Conservation (phyloP, 2,888 invertebrate genomes). For the Ceriagrion tenellum region DNA sequence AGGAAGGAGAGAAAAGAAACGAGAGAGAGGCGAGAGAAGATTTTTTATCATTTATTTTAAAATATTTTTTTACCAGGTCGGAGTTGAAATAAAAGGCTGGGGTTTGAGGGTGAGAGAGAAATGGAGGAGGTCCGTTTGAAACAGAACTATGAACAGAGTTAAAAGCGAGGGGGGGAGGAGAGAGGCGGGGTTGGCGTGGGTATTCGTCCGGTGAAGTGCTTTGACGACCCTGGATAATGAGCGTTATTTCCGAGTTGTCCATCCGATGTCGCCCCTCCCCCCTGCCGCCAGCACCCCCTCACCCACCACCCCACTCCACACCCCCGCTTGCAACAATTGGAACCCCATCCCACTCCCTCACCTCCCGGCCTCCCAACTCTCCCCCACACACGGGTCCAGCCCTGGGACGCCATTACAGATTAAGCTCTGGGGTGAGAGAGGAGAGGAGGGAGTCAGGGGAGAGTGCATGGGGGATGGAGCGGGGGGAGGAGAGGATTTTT, state of each 20-base stretch:
- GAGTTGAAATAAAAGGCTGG: neutral
- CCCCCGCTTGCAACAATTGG: neutral
- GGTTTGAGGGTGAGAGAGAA: neutral
- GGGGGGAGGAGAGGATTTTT: neutral
- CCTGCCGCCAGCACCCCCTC: neutral
- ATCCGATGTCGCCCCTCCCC: neutral
- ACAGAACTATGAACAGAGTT: constrained; percentile 66
- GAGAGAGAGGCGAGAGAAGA: neutral
- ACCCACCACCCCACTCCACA: neutral
- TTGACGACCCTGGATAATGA: constrained; percentile 65
- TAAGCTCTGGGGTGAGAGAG: neutral
- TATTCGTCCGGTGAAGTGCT: constrained; percentile 67
- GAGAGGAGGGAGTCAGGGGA: neutral
- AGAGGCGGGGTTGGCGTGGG: neutral
- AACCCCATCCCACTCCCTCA: neutral
- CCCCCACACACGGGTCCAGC: neutral
- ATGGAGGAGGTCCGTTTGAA: constrained; percentile 48
- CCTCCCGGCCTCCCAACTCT: neutral
- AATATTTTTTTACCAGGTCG: no score
- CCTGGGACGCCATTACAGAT: constrained; percentile 42
- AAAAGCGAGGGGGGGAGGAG: neutral
- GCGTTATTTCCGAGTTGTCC: constrained; percentile 66
- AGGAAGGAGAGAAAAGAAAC: neutral
- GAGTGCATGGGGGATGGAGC: neutral
- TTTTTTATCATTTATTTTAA: neutral